Percentiles rank a stretch among this genome's conserved stretches.
phyloP scores from a whole-genome alignment of 2,888 invertebrate genomes.

The Phalangium opilio region DNA sequence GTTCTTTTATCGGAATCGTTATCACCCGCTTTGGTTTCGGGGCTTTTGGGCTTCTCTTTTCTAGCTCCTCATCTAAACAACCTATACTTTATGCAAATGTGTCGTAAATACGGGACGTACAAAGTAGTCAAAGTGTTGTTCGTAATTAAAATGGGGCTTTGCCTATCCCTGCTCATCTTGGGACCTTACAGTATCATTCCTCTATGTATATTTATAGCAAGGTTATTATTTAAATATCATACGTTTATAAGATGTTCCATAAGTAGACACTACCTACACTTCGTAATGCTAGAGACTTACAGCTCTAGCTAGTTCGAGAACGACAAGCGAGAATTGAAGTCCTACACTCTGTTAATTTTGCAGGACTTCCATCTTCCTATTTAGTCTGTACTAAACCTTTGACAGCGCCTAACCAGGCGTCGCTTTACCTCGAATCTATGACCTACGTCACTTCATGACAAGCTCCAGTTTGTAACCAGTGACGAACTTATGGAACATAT shows the following conservation, averaged over 20 bases:
- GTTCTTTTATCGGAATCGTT: neutral
- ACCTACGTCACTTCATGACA: too few species aligned
- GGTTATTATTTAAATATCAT: neutral
- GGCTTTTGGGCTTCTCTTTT: neutral
- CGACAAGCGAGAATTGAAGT: too few species aligned
- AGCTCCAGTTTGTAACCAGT: too few species aligned
- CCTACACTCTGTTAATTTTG: too few species aligned
- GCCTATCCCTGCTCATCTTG: neutral
- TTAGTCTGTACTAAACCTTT: too few species aligned
- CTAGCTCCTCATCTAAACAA: slow-evolving; percentile 2
- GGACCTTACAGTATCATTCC: neutral
- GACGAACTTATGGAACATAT: too few species aligned
- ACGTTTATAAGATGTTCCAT: too few species aligned
- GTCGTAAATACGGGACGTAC: neutral
- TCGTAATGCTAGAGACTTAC: too few species aligned
- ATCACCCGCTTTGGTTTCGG: neutral
- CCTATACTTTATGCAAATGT: neutral
- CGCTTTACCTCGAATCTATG: too few species aligned
- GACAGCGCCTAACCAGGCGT: too few species aligned
- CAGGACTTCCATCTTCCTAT: too few species aligned
- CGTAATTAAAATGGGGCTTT: neutral
- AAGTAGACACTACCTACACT: neutral
- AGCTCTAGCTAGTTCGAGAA: too few species aligned
- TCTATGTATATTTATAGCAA: neutral
- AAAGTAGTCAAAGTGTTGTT: neutral